A percentile compares a stretch with the other conserved stretches of the same genome.
These are phyloP conservation scores for Tipula lateralis DNA, from an alignment of 2,888 invertebrate genomes.

Conservation along the genomic window DNA sequence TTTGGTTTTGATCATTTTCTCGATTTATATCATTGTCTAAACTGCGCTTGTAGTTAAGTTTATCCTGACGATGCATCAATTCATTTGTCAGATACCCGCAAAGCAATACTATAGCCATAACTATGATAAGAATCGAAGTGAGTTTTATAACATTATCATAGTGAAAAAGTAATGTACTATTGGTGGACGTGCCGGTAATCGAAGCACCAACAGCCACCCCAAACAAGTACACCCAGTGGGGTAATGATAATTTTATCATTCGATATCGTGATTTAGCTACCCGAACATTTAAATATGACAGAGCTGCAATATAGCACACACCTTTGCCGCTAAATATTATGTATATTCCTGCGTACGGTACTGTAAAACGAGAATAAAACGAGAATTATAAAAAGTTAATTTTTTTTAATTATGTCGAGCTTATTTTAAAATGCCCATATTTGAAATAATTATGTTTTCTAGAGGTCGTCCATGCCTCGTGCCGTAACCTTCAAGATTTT, in stretches of 20 bases:
- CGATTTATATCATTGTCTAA: constrained; percentile 16
- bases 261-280: background rate
- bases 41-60: constrained; percentile 15
- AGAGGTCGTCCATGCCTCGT: background rate
- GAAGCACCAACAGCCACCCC: background rate
- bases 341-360: background rate
- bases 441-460: background rate
- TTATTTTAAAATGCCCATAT: background rate
- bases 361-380: background rate
- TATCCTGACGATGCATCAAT: background rate
- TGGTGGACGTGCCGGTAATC: background rate
- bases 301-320: background rate
- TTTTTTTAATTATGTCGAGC: background rate
- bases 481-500: background rate
- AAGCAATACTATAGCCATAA: background rate
- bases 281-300: background rate
- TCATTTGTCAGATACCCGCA: background rate
- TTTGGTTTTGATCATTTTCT: background rate
- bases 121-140: background rate
- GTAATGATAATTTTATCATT: background rate
- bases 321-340: background rate
- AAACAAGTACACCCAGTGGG: constrained; percentile 11
- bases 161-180: background rate
- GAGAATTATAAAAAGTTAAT: background rate
- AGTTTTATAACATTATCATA: background rate